phyloP scores from a whole-genome alignment of 2,797 vertebrate species.

The Notolepis coatsorum region DNA sequence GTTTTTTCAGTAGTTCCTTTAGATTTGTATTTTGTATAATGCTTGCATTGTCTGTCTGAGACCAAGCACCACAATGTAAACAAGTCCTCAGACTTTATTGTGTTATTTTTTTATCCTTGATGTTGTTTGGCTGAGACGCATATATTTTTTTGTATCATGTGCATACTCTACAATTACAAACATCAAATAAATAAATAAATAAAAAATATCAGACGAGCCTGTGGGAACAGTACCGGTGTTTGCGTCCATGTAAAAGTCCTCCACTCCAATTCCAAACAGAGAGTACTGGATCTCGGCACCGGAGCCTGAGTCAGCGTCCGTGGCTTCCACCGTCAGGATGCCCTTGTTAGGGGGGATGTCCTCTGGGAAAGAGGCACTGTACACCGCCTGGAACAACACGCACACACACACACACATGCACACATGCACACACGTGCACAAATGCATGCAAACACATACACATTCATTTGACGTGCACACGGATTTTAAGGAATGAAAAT shows the following conservation, averaged over 20 bases:
- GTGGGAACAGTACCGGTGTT: slow-evolving; percentile 86
- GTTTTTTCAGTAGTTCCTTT: too few relatives aligned
- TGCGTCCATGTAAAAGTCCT: slow-evolving; percentile 93
- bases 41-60: not conserved
- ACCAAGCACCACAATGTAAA: too few relatives aligned
- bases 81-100: too few relatives aligned
- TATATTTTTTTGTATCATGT: too few relatives aligned
- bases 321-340: slow-evolving; percentile 90
- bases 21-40: too few relatives aligned
- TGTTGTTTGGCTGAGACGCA: too few relatives aligned
- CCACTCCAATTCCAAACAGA: slow-evolving; percentile 90
- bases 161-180: too few relatives aligned
- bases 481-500: too few relatives aligned
- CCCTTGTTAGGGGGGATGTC: slow-evolving; percentile 88
- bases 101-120: too few relatives aligned
- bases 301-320: slow-evolving; percentile 92
- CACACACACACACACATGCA: slow-evolving; percentile 1
- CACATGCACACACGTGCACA: not conserved
- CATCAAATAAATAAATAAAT: too few relatives aligned
- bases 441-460: not conserved
- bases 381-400: slow-evolving; percentile 79
- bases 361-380: slow-evolving; percentile 89
- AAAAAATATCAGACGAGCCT: too few relatives aligned
- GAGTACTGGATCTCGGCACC: slow-evolving; percentile 95
- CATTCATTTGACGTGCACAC: too few relatives aligned